Conservation (phyloP, 2,113 vertebrate genomes). For the Coreoperca whiteheadi region DNA sequence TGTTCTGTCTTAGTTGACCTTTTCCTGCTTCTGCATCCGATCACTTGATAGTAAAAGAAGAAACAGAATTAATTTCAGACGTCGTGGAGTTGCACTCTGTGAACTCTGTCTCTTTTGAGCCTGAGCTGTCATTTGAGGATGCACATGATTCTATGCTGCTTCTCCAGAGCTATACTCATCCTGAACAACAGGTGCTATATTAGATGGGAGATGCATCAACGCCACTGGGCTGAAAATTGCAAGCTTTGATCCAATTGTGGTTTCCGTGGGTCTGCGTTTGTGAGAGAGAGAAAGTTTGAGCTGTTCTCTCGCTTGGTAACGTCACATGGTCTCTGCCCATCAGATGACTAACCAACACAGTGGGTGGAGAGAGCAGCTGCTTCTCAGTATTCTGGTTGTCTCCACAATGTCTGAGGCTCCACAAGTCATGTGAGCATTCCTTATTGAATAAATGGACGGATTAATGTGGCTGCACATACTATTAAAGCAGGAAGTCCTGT, state of each 20-base stretch:
- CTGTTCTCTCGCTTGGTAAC: slow-evolving; percentile 20
- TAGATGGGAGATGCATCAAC: slow-evolving; percentile 58
- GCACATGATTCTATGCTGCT: slow-evolving; percentile 65
- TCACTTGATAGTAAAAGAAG: slow-evolving; percentile 34
- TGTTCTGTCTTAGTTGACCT: slow-evolving; percentile 47
- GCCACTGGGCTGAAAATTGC: slow-evolving; percentile 66
- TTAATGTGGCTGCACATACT: slow-evolving; percentile 2
- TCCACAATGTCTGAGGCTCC: slow-evolving; percentile 45
- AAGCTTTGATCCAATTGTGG: slow-evolving; percentile 71
- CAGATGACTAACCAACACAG: slow-evolving; percentile 23
- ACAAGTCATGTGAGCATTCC: slow-evolving; percentile 6
- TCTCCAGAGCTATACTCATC: slow-evolving; percentile 58
- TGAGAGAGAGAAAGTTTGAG: slow-evolving; percentile 40
- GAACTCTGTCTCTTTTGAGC: slow-evolving; percentile 49
- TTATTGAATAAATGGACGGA: slow-evolving; percentile 47
- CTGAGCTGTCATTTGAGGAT: slow-evolving; percentile 76
- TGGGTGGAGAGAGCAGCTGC: slow-evolving; percentile 24
- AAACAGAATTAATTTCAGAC: slow-evolving; percentile 33
- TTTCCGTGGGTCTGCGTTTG: slow-evolving; percentile 39
- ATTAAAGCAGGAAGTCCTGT: slow-evolving; percentile 59
- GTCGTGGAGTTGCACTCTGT: slow-evolving; percentile 43
- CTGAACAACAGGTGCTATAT: slow-evolving; percentile 63
- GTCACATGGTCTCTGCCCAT: slow-evolving; percentile 47
- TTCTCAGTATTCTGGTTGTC: slow-evolving; percentile 30
- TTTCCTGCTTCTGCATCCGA: slow-evolving; percentile 32